A percentile compares a stretch with the other conserved stretches of the same genome.
These are phyloP conservation scores for Mythimna ferrago DNA, from an alignment of 2,888 invertebrate genomes.

Conservation along the genomic window DNA sequence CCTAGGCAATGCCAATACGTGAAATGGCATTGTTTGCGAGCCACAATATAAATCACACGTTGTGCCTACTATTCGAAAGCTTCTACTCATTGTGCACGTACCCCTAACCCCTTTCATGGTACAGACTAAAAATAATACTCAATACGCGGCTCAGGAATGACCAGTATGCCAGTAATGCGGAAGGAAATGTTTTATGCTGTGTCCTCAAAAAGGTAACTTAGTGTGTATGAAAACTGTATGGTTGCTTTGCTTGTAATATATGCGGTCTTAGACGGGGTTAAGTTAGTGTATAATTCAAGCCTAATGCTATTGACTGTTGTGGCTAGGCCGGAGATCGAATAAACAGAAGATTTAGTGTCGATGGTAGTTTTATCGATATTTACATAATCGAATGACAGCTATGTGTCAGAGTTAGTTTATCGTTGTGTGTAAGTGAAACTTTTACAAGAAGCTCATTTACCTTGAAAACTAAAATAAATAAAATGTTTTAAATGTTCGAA, in stretches of 20 bases:
- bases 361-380: conserved; percentile 41
- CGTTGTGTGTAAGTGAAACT: conserved; percentile 40
- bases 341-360: conserved; percentile 49
- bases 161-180: conserved; percentile 45
- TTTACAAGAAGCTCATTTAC: conserved; percentile 41
- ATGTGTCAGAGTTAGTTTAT: conserved; percentile 45
- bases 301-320: conserved; percentile 50
- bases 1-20: conserved; percentile 72
- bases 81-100: conserved; percentile 72
- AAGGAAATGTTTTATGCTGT: conserved; percentile 58
- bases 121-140: conserved; percentile 60
- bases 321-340: conserved; percentile 34
- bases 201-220: conserved; percentile 56
- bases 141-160: conserved; percentile 25
- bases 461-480: conserved; percentile 38
- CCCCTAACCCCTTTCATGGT: conserved; percentile 72
- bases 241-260: conserved; percentile 55
- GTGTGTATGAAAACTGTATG: conserved; percentile 53
- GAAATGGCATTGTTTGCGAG: conserved; percentile 85
- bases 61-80: conserved; percentile 72
- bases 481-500: conserved; percentile 23
- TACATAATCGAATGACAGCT: conserved; percentile 48
- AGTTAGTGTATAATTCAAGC: conserved; percentile 60
- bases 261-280: conserved; percentile 50
- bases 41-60: conserved; percentile 88